Base-by-base conservation (phyloP, 2,888 invertebrate genomes). In the Ophion ellenae region DNA sequence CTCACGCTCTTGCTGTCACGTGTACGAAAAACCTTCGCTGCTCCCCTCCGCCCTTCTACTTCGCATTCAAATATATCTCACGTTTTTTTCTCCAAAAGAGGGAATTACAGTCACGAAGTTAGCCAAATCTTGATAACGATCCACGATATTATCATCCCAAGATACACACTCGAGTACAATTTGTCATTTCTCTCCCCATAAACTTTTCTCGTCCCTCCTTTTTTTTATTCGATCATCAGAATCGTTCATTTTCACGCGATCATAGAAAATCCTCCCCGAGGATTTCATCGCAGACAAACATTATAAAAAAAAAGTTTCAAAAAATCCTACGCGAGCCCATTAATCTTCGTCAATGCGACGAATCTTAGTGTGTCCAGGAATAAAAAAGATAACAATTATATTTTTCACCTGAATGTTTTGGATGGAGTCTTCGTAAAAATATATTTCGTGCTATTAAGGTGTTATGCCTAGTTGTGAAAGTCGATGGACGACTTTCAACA, bases 91-190 rank as follows among this genome's bases (percentile, higher is more conserved):
- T 40, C 28, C 2, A n/a, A n/a, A 32, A 6, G 32, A 9, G 40
- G 64, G 66, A 53, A 67, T 84, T 59, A 77, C 76, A 71, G 81
- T 78, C 81, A 81, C 81, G 57, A 81, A 59, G 75, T 79, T 79
- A 70, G 82, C 59, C 36, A 70, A 82, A 82, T 84, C 76, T 57
- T 45, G 40, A 63, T 17, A 28, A 28, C 63, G 67, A 83, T 61
- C 63, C 77, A 61, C 61, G 79, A 83, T 83, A 47, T 64, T 28
- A 74, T 79, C 40, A 36, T 24, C 47, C 45, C 47, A n/a, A 24
- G 67, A 69, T 64, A 59, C 57, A 47, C 61, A 74, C 28, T 70
- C 67, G 69, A 36, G 57, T 57, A 66, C 59, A 47, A 79, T 82
- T 85, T 66, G 79, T 85, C 82, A 79, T 76, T 70, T 73, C 11